These are phyloP conservation scores for Asobara japonica DNA, from an alignment of 1,140 invertebrate genomes.

Conservation along the genomic window DNA sequence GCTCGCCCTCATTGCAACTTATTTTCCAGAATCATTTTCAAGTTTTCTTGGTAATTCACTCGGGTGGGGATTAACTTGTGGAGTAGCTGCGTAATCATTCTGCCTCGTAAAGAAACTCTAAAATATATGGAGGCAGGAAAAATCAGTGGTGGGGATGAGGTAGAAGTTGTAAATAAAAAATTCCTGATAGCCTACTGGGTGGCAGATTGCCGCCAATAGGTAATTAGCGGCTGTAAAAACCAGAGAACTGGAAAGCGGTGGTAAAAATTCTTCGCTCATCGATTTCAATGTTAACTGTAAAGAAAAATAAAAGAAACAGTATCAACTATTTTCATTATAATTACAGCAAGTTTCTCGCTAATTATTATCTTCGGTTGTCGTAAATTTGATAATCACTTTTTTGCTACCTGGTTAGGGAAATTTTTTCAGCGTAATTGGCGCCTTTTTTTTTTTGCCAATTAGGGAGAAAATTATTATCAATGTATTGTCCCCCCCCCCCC, in stretches of 20 bases:
- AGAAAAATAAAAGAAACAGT: neutral
- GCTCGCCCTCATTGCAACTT: neutral
- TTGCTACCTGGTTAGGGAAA: neutral
- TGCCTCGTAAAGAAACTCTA: neutral
- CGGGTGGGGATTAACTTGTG: neutral
- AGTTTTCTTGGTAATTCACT: neutral
- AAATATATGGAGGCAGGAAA: neutral
- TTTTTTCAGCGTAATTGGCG: too few relatives aligned
- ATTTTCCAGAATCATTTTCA: neutral
- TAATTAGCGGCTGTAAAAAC: conserved; percentile 11
- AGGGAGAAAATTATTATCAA: too few relatives aligned
- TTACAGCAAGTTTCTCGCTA: neutral
- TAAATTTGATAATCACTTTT: neutral
- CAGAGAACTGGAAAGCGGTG: conserved; percentile 5
- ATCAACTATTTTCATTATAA: neutral
- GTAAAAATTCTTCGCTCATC: conserved; percentile 8
- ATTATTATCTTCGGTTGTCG: neutral
- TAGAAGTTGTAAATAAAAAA: neutral
- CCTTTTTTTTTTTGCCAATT: too few relatives aligned
- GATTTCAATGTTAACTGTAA: conserved; percentile 14
- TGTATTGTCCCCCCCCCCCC: too few relatives aligned
- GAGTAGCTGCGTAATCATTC: conserved; percentile 3
- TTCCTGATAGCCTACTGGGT: neutral
- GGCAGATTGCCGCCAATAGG: neutral
- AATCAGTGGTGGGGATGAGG: neutral